phyloP scores from a whole-genome alignment of 1,140 invertebrate species.

The Matsumurasca onukii region DNA sequence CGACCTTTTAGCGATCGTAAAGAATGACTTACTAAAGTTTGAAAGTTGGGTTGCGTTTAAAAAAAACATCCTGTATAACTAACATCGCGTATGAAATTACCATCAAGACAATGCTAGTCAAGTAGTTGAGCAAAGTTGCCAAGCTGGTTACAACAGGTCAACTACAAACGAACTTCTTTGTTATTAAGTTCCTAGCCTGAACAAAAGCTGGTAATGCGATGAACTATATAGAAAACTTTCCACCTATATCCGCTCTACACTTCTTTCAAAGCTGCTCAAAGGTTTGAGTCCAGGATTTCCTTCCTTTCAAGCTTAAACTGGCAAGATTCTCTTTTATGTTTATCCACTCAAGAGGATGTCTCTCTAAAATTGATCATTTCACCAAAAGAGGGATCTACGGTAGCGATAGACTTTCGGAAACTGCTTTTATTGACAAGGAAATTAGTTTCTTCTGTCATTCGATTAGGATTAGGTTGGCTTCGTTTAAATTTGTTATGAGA shows the following conservation, averaged over 20 bases:
- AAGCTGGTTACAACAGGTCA: too few species aligned
- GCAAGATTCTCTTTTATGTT: background rate
- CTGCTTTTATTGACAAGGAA: background rate
- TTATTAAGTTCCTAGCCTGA: background rate
- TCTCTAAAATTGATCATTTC: too few species aligned
- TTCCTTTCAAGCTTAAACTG: conserved; percentile 20
- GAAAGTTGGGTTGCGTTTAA: background rate
- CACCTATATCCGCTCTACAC: background rate
- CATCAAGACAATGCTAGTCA: too few species aligned
- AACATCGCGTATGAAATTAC: too few species aligned
- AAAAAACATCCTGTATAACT: background rate
- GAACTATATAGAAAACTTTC: background rate
- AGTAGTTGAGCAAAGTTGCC: too few species aligned
- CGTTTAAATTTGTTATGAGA: conserved; percentile 33
- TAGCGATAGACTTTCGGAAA: background rate
- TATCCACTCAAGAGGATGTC: background rate
- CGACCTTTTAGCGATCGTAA: too few species aligned
- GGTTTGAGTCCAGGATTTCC: conserved; percentile 31
- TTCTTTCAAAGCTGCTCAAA: conserved; percentile 13
- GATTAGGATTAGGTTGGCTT: conserved; percentile 37
- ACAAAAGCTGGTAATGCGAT: background rate
- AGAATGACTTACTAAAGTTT: too few species aligned
- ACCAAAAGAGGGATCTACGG: too few species aligned
- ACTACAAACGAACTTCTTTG: background rate
- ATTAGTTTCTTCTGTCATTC: background rate